A percentile compares a stretch with the other conserved stretches of the same genome.
Conservation (phyloP, 2,888 invertebrate species). For the Drosophila anomalata region DNA sequence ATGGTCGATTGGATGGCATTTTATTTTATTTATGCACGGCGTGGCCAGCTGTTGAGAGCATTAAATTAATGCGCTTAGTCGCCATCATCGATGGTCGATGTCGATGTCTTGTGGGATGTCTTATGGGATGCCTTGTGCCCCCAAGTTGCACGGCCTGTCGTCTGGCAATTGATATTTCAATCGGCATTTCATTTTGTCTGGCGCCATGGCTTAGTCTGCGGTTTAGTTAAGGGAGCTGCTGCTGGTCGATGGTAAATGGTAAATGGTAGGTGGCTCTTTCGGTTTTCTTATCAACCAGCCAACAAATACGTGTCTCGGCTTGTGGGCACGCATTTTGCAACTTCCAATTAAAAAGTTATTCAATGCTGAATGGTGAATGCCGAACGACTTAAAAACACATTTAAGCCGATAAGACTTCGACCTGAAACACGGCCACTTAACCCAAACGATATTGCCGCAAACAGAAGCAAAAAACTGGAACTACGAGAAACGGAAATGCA, state of each 20-base stretch:
- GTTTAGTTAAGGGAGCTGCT: slow-evolving; percentile 68
- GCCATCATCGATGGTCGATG: slow-evolving; percentile 37
- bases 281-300: slow-evolving; percentile 18
- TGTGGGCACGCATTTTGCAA: slow-evolving; percentile 72
- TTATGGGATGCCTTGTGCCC: slow-evolving; percentile 9
- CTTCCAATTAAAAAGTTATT: slow-evolving; percentile 54
- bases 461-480: slow-evolving; percentile 19
- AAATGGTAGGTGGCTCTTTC: not conserved
- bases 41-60: slow-evolving; percentile 67
- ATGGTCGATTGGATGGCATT: slow-evolving; percentile 22
- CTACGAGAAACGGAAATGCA: slow-evolving; percentile 32
- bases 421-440: slow-evolving; percentile 21
- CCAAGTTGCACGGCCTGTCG: slow-evolving; percentile 13
- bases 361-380: slow-evolving; percentile 60
- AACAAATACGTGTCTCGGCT: slow-evolving; percentile 39
- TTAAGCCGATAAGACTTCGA: slow-evolving; percentile 36
- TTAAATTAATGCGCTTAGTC: slow-evolving; percentile 75
- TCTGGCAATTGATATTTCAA: slow-evolving; percentile 68
- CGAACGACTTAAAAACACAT: slow-evolving; percentile 47
- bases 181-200: slow-evolving; percentile 73
- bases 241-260: not conserved
- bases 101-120: not conserved
- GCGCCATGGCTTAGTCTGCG: slow-evolving; percentile 54
- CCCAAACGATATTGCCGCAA: slow-evolving; percentile 24
- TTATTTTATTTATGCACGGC: slow-evolving; percentile 42